Conservation (phyloP, 2,113 vertebrate genomes). For the Nipponia nippon region DNA sequence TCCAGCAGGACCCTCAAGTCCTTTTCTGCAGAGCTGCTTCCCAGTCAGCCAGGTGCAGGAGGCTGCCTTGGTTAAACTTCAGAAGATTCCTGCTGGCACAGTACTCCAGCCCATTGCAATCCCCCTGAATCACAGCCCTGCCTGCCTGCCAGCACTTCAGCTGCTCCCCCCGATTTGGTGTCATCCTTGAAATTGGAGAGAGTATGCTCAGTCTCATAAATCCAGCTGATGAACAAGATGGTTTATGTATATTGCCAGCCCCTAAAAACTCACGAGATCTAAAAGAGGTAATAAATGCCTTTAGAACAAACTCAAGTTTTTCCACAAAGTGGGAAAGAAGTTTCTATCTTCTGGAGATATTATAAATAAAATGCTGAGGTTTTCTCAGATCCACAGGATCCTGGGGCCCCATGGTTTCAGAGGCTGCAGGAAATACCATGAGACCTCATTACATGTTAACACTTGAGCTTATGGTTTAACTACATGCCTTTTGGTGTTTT, state of each 20-base stretch:
- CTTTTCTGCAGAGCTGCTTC: neutral
- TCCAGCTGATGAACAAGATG: neutral
- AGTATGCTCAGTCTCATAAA: neutral
- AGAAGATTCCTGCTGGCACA: neutral
- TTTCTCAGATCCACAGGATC: neutral
- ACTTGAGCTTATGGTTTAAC: neutral
- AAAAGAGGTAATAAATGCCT: neutral
- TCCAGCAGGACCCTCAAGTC: neutral
- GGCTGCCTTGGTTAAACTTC: neutral
- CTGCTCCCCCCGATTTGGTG: neutral
- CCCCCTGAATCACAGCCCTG: neutral
- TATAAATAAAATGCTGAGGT: neutral
- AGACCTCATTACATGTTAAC: neutral
- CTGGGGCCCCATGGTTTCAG: neutral
- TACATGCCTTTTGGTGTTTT: constrained; percentile 8
- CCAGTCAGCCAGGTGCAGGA: neutral
- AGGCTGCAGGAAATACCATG: neutral
- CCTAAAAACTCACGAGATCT: neutral
- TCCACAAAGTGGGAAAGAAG: neutral
- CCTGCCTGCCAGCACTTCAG: neutral
- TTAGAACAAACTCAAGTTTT: neutral
- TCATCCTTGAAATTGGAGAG: neutral
- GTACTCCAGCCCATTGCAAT: neutral
- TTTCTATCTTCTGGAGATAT: neutral
- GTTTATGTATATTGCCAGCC: neutral